These are phyloP conservation scores for Phthorimaea operculella DNA, from an alignment of 1,140 invertebrate species.

Conservation along the genomic window DNA sequence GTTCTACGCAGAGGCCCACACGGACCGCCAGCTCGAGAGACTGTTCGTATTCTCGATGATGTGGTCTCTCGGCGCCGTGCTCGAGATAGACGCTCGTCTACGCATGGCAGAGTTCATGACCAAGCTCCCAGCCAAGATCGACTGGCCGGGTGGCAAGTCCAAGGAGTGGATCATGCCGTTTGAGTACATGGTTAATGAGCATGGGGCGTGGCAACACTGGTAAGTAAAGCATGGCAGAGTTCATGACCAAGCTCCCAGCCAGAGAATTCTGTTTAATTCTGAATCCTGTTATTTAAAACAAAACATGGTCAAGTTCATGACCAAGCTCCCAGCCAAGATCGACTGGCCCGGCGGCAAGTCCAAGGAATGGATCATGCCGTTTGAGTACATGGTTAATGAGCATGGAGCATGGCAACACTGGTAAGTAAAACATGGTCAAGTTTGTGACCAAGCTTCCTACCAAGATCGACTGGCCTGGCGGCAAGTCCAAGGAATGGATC, in stretches of 20 bases:
- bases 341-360: conserved; percentile 71
- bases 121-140: conserved; percentile 72
- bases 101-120: conserved; percentile 80
- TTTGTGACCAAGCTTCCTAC: conserved; percentile 61
- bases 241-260: too few relatives aligned
- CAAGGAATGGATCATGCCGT: conserved; percentile 78
- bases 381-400: conserved; percentile 84
- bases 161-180: conserved; percentile 81
- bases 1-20: conserved; percentile 48
- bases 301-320: conserved; percentile 80
- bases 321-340: conserved; percentile 73
- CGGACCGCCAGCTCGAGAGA: conserved; percentile 74
- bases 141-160: conserved; percentile 70
- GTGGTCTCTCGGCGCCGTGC: conserved; percentile 87
- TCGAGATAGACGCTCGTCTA: conserved; percentile 79
- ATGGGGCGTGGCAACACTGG: conserved; percentile 87
- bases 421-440: conserved; percentile 41
- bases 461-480: conserved; percentile 73
- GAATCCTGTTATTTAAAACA: too few relatives aligned
- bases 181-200: conserved; percentile 82
- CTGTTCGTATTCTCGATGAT: conserved; percentile 84
- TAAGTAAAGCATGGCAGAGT: conserved; percentile 21
- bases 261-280: too few relatives aligned
- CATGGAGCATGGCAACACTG: conserved; percentile 86
- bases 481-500: conserved; percentile 76